Evolutionary conservation across 2,113 vertebrate species (phyloP).

Genomic region (Perca fluviatilis): DNA sequence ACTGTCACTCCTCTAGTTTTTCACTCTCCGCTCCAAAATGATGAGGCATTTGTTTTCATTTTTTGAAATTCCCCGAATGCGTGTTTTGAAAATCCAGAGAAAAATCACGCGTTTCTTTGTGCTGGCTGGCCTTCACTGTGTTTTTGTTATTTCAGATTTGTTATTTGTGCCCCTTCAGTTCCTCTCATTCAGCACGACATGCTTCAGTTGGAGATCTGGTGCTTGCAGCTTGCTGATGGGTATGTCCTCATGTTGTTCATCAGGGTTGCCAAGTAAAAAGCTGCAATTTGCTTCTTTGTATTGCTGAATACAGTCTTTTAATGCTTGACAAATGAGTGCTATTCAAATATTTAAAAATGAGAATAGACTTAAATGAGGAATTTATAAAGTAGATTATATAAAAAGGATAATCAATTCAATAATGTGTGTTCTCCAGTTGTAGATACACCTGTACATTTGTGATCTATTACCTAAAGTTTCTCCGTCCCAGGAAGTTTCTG

Average conservation of each 20-base stretch:
- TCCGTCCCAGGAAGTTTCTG: conserved; percentile 24
- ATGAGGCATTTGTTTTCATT: conserved; percentile 67
- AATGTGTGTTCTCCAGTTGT: neutral
- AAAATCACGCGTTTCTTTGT: conserved; percentile 50
- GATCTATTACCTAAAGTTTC: neutral
- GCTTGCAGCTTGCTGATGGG: conserved; percentile 45
- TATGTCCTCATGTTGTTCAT: conserved; percentile 26
- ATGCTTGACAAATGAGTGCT: conserved; percentile 10
- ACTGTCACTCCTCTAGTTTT: conserved; percentile 2
- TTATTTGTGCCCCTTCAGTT: conserved; percentile 57
- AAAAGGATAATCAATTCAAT: neutral
- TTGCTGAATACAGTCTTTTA: neutral
- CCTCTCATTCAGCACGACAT: conserved; percentile 31
- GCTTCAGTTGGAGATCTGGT: conserved; percentile 6
- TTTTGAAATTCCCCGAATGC: conserved; percentile 40
- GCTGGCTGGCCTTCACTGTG: conserved; percentile 21
- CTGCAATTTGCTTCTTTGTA: conserved; percentile 21
- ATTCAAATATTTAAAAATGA: conserved; percentile 6
- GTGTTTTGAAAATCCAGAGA: conserved; percentile 31
- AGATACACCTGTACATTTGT: neutral
- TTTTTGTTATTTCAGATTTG: conserved; percentile 58
- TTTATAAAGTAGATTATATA: neutral
- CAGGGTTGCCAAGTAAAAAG: conserved; percentile 54
- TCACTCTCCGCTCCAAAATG: conserved; percentile 12
- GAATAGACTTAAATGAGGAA: neutral